Evolutionary conservation across 2,113 vertebrate species (phyloP), one percentile per base, ranked within the genome.

Genomic region (Gymnogyps californianus): DNA sequence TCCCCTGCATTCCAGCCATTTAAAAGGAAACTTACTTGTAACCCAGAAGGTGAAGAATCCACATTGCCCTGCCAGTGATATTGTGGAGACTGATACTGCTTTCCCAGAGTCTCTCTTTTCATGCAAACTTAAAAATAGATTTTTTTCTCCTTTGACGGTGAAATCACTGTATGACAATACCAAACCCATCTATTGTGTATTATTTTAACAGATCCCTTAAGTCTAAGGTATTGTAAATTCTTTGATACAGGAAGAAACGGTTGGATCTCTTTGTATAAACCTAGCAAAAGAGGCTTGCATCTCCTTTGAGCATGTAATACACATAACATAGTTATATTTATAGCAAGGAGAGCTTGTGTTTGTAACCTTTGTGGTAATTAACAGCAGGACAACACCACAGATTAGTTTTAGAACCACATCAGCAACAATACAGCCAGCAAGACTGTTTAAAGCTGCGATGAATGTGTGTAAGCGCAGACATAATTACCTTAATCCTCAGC

Each of bases 401-500:
- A 87, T 92, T 47, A 22, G 47, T 84, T 87, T 93, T 89, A 90
- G 86, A 90, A 81, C 47, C 34, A 79, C 83, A 95, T 77, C 67
- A 88, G 83, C 83, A 83, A 59, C 88, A 94, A 90, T 87, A 66
- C 83, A 94, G 52, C 83, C 86, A 92, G 72, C 64, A 59, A 84
- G 90, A 36, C 86, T 87, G 38, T 67, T 93, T 88, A 72, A 93
- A 90, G 59, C 88, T 77, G 72, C 90, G 74, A 21, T 94, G 80
- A 89, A 92, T 92, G 72, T 90, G 62, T 87, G 61, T 89, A 67
- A 94, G 52, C 5, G 8, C 80, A 97, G 92, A 83, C 61, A 44
- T 92, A 97, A 97, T 96, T 97, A 79, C 79, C 88, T 94, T 96
- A 97, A 95, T 96, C 92, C 94, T 92, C 94, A 93, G 69, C 89